Base-by-base conservation (phyloP, 2,113 vertebrate species). In the Sinosuthora webbiana region DNA sequence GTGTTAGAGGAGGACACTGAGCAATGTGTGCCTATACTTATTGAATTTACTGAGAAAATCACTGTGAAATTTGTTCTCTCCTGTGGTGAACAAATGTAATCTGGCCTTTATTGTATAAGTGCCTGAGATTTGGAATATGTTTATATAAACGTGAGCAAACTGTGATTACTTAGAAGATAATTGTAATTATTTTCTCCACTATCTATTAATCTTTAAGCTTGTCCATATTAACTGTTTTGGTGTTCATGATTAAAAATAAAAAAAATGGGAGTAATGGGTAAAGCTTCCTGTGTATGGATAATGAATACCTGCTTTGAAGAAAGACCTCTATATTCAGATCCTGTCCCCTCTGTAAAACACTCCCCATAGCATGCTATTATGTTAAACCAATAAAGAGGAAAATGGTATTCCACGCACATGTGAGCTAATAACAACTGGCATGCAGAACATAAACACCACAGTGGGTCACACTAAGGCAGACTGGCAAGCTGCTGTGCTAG, bases 371-470 rank as follows among this genome's bases (percentile, higher is more conserved):
- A 93, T 87, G 81, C 63, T 80, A 92, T 96, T 93, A 81, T 94
- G 74, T 93, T 83, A 96, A 95, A 95, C 73, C 78, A 96, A 64
- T 96, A 96, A 97, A 87, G 94, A 91, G 88, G 93, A 95, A 96
- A 97, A 95, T 94, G 79, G 71, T 73, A 97, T 97, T 95, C 95
- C 73, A 95, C 1, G 50, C 87, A 93, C 87, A 91, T 77, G 75
- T 95, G 89, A 96, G 76, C 92, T 97, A 97, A 97, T 97, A 96
- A 97, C 96, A 97, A 96, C 92, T 87, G 96, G 94, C 95, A 96
- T 90, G 93, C 97, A 95, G 96, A 96, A 97, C 96, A 96, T 91
- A 94, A 97, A 97, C 94, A 94, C 94, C 90, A 78, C 95, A 94
- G 93, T 95, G 86, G 94, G 88, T 94, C 95, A 78, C 83, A 76